A percentile compares a stretch with the other conserved stretches of the same genome.
phyloP scores from a whole-genome alignment of 2,797 vertebrate species.

The Semotilus atromaculatus region DNA sequence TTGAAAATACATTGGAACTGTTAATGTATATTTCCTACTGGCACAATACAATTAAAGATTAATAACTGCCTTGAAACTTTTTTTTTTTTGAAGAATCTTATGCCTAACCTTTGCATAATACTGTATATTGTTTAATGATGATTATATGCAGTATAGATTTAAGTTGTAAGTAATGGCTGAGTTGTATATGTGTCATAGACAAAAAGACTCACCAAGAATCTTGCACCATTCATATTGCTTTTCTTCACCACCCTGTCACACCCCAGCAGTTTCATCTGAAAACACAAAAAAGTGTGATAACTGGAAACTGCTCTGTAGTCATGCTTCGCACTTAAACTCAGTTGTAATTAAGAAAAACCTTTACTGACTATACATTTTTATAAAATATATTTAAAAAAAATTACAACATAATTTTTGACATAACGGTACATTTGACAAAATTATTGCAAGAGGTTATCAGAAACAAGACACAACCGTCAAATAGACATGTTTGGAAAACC shows the following conservation, averaged over 20 bases:
- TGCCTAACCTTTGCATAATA: no score
- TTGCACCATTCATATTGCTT: constrained; percentile 82
- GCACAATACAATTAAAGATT: background rate
- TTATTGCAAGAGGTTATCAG: no score
- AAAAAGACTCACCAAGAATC: constrained; percentile 87
- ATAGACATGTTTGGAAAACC: background rate
- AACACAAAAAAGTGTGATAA: constrained; percentile 32
- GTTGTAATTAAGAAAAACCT: background rate
- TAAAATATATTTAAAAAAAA: no score
- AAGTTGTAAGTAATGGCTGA: background rate
- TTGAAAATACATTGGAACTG: background rate
- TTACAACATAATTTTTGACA: background rate
- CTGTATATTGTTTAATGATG: background rate
- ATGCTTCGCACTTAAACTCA: background rate
- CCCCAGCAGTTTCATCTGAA: constrained; percentile 61
- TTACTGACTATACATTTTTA: no score
- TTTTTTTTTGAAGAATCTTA: background rate
- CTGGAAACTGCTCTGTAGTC: background rate
- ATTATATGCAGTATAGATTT: background rate
- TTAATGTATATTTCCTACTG: background rate
- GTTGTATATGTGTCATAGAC: background rate
- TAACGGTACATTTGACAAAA: background rate
- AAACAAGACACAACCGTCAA: background rate
- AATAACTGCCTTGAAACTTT: background rate
- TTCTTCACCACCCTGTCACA: constrained; percentile 68